Conservation (phyloP, 2,888 invertebrate genomes). For the Criorhina ranunculi region DNA sequence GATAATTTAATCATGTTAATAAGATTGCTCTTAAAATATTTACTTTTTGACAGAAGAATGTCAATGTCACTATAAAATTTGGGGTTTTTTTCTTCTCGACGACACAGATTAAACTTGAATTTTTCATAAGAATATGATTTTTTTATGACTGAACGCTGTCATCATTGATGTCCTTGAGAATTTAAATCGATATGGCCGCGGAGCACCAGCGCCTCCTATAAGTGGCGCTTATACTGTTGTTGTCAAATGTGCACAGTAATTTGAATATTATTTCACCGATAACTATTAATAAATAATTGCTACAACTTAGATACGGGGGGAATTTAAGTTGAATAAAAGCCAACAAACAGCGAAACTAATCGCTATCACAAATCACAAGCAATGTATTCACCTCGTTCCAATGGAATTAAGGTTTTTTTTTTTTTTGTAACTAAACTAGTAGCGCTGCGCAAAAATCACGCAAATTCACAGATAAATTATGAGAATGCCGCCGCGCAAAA, state of each 20-base stretch:
- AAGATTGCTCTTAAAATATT: slow-evolving; percentile 11
- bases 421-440: background rate
- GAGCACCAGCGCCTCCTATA: too few relatives aligned
- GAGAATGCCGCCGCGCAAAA: slow-evolving; percentile 2
- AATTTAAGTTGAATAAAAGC: slow-evolving; percentile 26
- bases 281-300: slow-evolving; percentile 18
- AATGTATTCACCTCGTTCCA: background rate
- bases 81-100: background rate
- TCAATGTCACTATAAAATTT: slow-evolving; percentile 1
- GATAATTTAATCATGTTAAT: slow-evolving; percentile 17
- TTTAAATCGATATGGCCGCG: background rate
- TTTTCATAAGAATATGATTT: background rate
- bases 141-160: slow-evolving; percentile 3
- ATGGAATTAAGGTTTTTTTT: background rate
- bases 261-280: slow-evolving; percentile 1
- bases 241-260: background rate
- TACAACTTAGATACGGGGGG: slow-evolving; percentile 15
- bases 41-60: slow-evolving; percentile 5
- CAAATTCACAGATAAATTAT: slow-evolving; percentile 9
- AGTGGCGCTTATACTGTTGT: too few relatives aligned
- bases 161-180: background rate
- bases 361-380: slow-evolving; percentile 33
- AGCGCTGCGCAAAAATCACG: slow-evolving; percentile 8
- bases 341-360: slow-evolving; percentile 32
- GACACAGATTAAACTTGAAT: background rate